Evolutionary conservation across 2,113 vertebrate species (phyloP), one percentile per base, ranked within the genome.

Genomic region (Leptosomus discolor): DNA sequence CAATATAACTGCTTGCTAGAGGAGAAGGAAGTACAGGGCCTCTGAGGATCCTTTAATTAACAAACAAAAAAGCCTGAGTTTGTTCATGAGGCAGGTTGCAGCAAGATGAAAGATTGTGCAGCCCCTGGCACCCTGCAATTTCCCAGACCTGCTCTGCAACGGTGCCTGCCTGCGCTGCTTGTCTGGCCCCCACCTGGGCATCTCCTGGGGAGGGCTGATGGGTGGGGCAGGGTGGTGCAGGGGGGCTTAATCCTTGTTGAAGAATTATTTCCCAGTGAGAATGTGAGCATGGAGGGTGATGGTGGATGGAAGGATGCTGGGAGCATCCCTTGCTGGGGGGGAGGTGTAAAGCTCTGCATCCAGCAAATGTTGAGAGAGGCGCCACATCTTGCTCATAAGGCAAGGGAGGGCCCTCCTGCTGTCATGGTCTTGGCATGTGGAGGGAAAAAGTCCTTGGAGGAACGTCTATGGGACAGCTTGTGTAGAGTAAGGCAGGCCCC

Each of bases 101-200:
- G 26, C 12, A 63, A 73, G 63, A 29, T 17, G 11, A 74, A 67
- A 17, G 12, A 23, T 15, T 54, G 17, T 5, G 8, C 7, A 22
- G 22, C 6, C 32, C 5, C 43, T 37, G 14, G 11, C 0, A 0
- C 20, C 37, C 18, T 3, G 0, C 0, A 4, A 30, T 9, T 8
- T 73, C 18, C 43, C 12, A 9, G 36, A 18, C 10, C 5, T 0
- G 1, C 15, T 61, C 30, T 43, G 36, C 13, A 4, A 90, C 81
- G 4, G 2, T n/a, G 3, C 17, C 34, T 26, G 9, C 11, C 16
- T 61, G 15, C 8, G 4, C 54, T 41, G 26, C 19, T 74, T 64
- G 9, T 19, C 63, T 81, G 32, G 15, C 34, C 15, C 48, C 8
- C 19, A 14, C 8, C 5, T 15, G 9, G 41, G 5, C 4, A 13